A percentile compares a stretch with the other conserved stretches of the same genome.
phyloP scores from a whole-genome alignment of 1,140 invertebrate genomes.

The Drosophila nikananu region DNA sequence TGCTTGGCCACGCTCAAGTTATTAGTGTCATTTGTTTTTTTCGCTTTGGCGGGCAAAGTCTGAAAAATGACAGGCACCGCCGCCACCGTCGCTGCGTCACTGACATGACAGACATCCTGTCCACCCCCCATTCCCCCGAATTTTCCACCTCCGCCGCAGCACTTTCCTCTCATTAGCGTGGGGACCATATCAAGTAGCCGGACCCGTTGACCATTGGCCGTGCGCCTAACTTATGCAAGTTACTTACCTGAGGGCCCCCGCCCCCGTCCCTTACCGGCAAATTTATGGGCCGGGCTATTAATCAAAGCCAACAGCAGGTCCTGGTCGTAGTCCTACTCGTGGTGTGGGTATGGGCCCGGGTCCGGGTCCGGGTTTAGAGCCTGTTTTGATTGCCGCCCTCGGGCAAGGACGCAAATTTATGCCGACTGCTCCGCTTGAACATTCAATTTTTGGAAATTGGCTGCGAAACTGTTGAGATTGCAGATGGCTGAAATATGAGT shows the following conservation, averaged over 20 bases:
- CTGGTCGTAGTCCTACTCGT: background rate
- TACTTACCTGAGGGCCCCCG: slow-evolving; percentile 40
- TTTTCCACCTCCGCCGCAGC: slow-evolving; percentile 10
- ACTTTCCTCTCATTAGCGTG: slow-evolving; percentile 52
- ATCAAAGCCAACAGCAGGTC: slow-evolving; percentile 52
- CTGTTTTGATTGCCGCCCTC: slow-evolving; percentile 30
- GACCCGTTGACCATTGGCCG: slow-evolving; percentile 42
- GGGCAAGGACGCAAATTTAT: slow-evolving; percentile 32
- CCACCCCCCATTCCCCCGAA: background rate
- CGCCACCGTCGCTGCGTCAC: slow-evolving; percentile 12
- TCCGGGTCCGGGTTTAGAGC: slow-evolving; percentile 16
- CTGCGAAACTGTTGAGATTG: slow-evolving; percentile 52
- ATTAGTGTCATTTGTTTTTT: slow-evolving; percentile 65
- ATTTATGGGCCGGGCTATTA: slow-evolving; percentile 60
- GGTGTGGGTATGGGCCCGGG: background rate
- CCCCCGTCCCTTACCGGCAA: background rate
- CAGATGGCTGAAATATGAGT: slow-evolving; percentile 44
- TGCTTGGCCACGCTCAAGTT: slow-evolving; percentile 39
- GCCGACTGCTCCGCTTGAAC: slow-evolving; percentile 32
- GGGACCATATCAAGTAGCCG: slow-evolving; percentile 43
- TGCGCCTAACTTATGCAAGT: slow-evolving; percentile 53
- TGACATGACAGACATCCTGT: slow-evolving; percentile 44
- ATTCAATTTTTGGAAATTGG: slow-evolving; percentile 53
- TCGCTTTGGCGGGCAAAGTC: slow-evolving; percentile 44
- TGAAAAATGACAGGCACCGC: slow-evolving; percentile 49